Evolutionary conservation across 1,140 invertebrate species (phyloP).

Genomic region (Bombus picipes): DNA sequence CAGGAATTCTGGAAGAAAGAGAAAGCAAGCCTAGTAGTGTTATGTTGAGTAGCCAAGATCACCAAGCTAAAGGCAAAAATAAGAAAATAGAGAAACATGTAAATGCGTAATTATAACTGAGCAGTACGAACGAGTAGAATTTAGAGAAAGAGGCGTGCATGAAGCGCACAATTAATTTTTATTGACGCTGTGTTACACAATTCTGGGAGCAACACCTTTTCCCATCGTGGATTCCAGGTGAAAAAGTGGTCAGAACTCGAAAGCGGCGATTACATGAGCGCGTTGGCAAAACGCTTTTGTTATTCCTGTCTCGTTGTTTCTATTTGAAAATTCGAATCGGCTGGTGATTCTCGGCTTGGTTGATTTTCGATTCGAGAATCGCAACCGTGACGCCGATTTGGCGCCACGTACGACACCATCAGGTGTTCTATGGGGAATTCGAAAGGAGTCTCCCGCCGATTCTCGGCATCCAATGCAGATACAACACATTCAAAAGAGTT

Average conservation of each 20-base stretch:
- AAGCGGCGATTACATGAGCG: slow-evolving; percentile 34
- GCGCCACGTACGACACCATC: slow-evolving; percentile 25
- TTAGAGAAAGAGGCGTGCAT: neutral
- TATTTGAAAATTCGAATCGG: slow-evolving; percentile 46
- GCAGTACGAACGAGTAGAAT: neutral
- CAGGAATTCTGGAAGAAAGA: neutral
- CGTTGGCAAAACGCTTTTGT: slow-evolving; percentile 8
- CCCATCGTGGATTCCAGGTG: slow-evolving; percentile 24
- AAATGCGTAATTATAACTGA: neutral
- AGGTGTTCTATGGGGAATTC: slow-evolving; percentile 21
- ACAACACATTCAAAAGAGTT: neutral
- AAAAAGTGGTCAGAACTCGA: slow-evolving; percentile 29
- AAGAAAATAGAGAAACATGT: neutral
- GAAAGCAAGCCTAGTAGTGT: neutral
- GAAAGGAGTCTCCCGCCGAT: slow-evolving; percentile 19
- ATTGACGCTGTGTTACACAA: slow-evolving; percentile 19
- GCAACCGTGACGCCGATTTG: slow-evolving; percentile 28
- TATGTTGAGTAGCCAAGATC: neutral
- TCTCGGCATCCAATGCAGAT: slow-evolving; percentile 23
- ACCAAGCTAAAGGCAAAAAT: neutral
- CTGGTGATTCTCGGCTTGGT: neutral
- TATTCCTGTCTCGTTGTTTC: slow-evolving; percentile 30
- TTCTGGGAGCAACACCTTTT: slow-evolving; percentile 9
- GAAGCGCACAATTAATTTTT: slow-evolving; percentile 44
- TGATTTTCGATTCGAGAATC: slow-evolving; percentile 30